These are phyloP conservation scores for Solea solea DNA, from an alignment of 2,113 vertebrate species.

Conservation along the genomic window DNA sequence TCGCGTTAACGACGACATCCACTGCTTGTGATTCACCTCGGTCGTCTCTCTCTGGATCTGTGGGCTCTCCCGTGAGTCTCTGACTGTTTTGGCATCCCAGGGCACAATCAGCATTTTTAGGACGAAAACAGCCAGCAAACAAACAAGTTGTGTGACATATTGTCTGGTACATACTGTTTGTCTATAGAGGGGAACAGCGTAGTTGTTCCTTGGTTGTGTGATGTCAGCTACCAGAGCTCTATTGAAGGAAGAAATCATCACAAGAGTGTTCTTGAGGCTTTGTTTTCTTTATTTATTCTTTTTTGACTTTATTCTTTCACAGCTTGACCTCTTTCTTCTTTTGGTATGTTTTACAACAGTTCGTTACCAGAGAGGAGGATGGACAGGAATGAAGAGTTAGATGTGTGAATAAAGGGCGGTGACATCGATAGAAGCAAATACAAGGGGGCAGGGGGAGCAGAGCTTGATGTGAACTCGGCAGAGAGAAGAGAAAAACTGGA, in stretches of 20 bases:
- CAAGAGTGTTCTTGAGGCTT: slow-evolving; percentile 39
- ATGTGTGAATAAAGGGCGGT: slow-evolving; percentile 22
- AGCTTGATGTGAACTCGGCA: neutral
- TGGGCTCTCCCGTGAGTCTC: too few relatives aligned
- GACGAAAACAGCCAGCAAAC: too few relatives aligned
- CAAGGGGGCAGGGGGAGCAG: neutral
- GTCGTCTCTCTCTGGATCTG: too few relatives aligned
- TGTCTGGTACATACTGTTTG: too few relatives aligned
- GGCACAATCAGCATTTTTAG: too few relatives aligned
- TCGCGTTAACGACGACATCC: too few relatives aligned
- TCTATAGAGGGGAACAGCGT: too few relatives aligned
- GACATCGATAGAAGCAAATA: neutral
- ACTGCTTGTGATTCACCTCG: too few relatives aligned
- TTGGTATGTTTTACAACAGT: slow-evolving; percentile 75
- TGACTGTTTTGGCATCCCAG: too few relatives aligned
- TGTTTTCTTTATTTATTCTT: slow-evolving; percentile 49
- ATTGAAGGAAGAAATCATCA: slow-evolving; percentile 17
- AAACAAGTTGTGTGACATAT: too few relatives aligned
- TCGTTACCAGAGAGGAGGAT: slow-evolving; percentile 68
- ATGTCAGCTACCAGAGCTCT: too few relatives aligned
- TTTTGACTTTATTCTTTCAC: slow-evolving; percentile 74
- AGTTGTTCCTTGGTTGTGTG: neutral
- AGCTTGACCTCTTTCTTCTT: slow-evolving; percentile 79
- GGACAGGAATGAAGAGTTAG: slow-evolving; percentile 5
- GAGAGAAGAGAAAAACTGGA: slow-evolving; percentile 11